phyloP scores from a whole-genome alignment of 2,797 vertebrate species.

The Arrhamphus sclerolepis region DNA sequence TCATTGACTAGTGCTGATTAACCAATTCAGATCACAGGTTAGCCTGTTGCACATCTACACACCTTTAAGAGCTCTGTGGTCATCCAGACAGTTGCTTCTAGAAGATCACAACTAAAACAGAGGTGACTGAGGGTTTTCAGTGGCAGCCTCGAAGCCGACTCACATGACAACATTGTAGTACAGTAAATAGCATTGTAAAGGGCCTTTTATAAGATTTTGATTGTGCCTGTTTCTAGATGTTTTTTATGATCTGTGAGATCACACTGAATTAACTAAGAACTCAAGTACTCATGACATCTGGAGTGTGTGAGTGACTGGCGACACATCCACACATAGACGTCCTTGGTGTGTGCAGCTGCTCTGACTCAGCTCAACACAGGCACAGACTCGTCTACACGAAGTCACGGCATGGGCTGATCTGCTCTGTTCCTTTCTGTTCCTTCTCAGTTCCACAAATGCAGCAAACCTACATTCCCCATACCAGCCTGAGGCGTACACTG shows the following conservation, averaged over 20 bases:
- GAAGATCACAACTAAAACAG: too few species aligned
- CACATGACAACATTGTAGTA: neutral
- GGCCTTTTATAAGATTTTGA: neutral
- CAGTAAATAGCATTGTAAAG: neutral
- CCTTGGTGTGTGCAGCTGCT: slow-evolving; percentile 57
- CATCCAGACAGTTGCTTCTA: too few species aligned
- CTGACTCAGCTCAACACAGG: slow-evolving; percentile 67
- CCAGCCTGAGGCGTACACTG: slow-evolving; percentile 63
- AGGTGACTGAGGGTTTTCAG: too few species aligned
- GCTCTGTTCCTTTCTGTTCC: slow-evolving; percentile 31
- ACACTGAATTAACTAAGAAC: neutral
- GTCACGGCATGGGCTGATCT: slow-evolving; percentile 38
- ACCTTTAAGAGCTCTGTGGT: too few species aligned
- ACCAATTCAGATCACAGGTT: too few species aligned
- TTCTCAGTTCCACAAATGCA: slow-evolving; percentile 55
- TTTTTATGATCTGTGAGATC: too few species aligned
- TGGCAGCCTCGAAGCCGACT: too few species aligned
- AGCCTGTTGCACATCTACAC: too few species aligned
- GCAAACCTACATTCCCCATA: slow-evolving; percentile 74
- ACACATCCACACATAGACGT: slow-evolving; percentile 38
- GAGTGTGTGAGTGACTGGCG: slow-evolving; percentile 8
- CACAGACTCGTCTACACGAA: slow-evolving; percentile 62
- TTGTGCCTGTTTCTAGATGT: neutral
- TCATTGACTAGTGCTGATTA: too few species aligned
- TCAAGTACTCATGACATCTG: slow-evolving; percentile 6